A percentile compares a stretch with the other conserved stretches of the same genome.
These are phyloP conservation scores for Amiota mariae DNA, from an alignment of 2,888 invertebrate genomes.

Conservation along the genomic window DNA sequence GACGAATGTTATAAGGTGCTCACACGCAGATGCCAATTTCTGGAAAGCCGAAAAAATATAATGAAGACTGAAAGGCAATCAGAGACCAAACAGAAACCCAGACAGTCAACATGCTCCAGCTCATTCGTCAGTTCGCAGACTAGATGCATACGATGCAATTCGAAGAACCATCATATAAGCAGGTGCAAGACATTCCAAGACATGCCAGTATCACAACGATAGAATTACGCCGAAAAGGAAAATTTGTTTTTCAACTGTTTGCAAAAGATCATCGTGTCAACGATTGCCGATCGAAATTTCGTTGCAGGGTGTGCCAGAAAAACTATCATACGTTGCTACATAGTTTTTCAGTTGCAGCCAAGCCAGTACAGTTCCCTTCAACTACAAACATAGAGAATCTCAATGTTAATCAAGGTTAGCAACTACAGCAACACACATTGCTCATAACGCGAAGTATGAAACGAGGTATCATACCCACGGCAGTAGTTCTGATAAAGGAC, in stretches of 20 bases:
- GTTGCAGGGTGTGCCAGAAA: neutral
- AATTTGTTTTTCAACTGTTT: conserved; percentile 9
- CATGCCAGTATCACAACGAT: neutral
- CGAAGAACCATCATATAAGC: neutral
- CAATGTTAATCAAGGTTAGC: neutral
- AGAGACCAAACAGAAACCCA: neutral
- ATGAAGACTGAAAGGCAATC: neutral
- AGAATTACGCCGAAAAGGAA: too few species aligned
- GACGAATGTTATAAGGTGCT: conserved; percentile 28
- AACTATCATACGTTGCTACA: neutral
- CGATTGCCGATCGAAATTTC: neutral
- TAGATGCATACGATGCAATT: conserved; percentile 1
- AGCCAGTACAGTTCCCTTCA: neutral
- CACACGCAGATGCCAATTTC: conserved; percentile 27
- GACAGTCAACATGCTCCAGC: neutral
- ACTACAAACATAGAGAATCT: too few species aligned
- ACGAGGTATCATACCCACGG: neutral
- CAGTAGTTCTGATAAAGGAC: neutral
- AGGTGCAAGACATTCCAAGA: conserved; percentile 1
- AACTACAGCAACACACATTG: neutral
- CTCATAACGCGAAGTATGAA: neutral
- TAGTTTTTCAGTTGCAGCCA: neutral
- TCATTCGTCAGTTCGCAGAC: neutral
- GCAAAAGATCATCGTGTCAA: neutral
- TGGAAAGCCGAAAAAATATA: conserved; percentile 11